These are phyloP conservation scores for Synanthedon formicaeformis DNA, from an alignment of 2,888 invertebrate genomes.

Conservation along the genomic window DNA sequence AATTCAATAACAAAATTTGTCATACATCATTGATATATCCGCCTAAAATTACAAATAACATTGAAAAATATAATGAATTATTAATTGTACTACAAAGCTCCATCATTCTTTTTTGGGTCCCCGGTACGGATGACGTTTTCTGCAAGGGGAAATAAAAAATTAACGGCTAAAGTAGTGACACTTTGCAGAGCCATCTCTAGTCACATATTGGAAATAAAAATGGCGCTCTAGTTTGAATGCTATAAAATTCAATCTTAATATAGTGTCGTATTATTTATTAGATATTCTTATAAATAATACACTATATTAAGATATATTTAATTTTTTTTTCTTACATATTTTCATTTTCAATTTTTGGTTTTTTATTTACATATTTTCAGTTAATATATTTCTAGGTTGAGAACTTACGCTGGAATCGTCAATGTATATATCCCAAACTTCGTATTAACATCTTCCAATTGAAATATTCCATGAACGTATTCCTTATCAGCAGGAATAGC, in stretches of 20 bases:
- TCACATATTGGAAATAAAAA: too few relatives aligned
- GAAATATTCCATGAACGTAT: conserved; percentile 47
- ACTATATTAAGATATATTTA: too few relatives aligned
- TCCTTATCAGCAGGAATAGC: conserved; percentile 47
- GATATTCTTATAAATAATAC: too few relatives aligned
- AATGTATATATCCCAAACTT: conserved; percentile 58
- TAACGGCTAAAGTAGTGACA: background rate
- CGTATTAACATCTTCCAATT: conserved; percentile 51
- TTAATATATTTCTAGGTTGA: background rate
- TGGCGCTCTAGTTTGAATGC: too few relatives aligned
- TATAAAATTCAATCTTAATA: too few relatives aligned
- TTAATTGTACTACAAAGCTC: too few relatives aligned
- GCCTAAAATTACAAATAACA: background rate
- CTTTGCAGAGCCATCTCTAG: too few relatives aligned
- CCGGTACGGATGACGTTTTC: conserved; percentile 57
- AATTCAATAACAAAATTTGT: background rate
- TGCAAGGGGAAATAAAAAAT: conserved; percentile 21
- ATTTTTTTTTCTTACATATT: too few relatives aligned
- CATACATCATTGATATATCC: background rate
- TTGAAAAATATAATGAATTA: background rate
- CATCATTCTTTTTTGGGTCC: conserved; percentile 37
- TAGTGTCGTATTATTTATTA: too few relatives aligned
- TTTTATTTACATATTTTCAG: too few relatives aligned
- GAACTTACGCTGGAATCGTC: conserved; percentile 51
- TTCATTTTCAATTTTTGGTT: too few relatives aligned